Evolutionary conservation across 2,888 invertebrate species (phyloP), one percentile per base, ranked within the genome.

Genomic region (Aleiodes leptofemur): DNA sequence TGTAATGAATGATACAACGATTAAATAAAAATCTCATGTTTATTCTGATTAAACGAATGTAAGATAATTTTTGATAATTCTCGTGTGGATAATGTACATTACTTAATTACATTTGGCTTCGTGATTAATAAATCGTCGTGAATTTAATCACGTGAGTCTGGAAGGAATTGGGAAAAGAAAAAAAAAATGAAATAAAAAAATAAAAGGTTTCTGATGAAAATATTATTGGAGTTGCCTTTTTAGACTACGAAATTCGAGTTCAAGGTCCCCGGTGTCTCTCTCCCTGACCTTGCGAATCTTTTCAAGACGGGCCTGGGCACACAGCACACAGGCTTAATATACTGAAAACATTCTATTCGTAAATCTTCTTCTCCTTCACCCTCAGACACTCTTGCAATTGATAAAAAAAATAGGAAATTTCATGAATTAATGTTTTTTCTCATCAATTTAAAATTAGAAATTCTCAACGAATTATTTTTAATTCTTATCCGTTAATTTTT

Each of bases 231-330:
- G 51, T 23, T 68, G 31, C 3, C 51, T 68, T 74, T 74, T 74
- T 74, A 1, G 64, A 61, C 70, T 69, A 34, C 57, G 72, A 76
- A 72, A 76, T 72, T 76, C 68, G 69, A 76, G 76, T 76, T 76
- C 72, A 76, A 76, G 72, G 76, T 76, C 76, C 76, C 59, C 53
- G 31, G 29, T 38, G 53, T 31, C 59, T 72, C 51, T 31, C 51
- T 31, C 72, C 76, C 68, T 76, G 72, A 76, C 72, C 76, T 76
- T 76, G 76, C 71, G 71, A 43, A 75, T 71, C 75, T 68, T 64
- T 71, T 68, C 68, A 68, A 75, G 75, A 72, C 75, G 53, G 14
- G 59, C 72, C 56, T 69, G 68, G 68, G 59, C 69, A 72, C 23
- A 23, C 23, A 23, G 23, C 23, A 23, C 23, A 23, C 53, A 68